Percentiles rank a stretch among this genome's conserved stretches.
Evolutionary conservation across 2,888 invertebrate genomes (phyloP).

Genomic region (Nemurella pictetii): DNA sequence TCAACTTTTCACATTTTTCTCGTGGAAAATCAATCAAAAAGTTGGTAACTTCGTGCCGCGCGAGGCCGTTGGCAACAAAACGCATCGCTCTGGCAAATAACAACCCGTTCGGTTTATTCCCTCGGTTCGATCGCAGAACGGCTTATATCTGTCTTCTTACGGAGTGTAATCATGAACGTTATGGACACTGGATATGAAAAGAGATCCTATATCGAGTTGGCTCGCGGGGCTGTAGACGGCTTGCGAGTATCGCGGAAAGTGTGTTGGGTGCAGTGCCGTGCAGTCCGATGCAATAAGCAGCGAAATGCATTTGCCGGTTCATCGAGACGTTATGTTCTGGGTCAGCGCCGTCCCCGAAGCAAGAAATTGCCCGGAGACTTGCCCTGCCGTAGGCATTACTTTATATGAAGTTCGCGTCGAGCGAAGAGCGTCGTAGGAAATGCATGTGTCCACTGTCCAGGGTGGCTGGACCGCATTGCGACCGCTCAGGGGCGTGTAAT

Average conservation of each 20-base stretch:
- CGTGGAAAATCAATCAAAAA: slow-evolving; percentile 23
- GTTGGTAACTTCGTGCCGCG: neutral
- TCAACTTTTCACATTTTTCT: slow-evolving; percentile 27
- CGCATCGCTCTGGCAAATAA: neutral
- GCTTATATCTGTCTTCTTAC: neutral
- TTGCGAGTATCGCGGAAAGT: neutral
- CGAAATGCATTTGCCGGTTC: neutral
- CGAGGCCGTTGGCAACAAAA: neutral
- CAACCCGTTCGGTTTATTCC: neutral
- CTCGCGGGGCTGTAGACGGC: neutral
- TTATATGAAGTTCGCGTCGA: neutral
- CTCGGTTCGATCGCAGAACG: neutral
- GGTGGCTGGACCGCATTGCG: neutral
- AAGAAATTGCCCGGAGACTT: neutral
- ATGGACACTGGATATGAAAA: neutral
- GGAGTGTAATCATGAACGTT: neutral
- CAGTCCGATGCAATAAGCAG: neutral
- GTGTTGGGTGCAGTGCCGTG: neutral
- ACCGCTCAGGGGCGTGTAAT: neutral
- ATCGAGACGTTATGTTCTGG: neutral
- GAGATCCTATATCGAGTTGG: neutral
- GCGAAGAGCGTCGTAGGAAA: neutral
- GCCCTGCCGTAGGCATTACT: neutral
- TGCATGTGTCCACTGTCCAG: neutral
- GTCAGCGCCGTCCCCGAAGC: neutral